Evolutionary conservation across 2,113 vertebrate genomes (phyloP), one percentile per base, ranked within the genome.

Genomic region (Microcebus lehilahytsara): DNA sequence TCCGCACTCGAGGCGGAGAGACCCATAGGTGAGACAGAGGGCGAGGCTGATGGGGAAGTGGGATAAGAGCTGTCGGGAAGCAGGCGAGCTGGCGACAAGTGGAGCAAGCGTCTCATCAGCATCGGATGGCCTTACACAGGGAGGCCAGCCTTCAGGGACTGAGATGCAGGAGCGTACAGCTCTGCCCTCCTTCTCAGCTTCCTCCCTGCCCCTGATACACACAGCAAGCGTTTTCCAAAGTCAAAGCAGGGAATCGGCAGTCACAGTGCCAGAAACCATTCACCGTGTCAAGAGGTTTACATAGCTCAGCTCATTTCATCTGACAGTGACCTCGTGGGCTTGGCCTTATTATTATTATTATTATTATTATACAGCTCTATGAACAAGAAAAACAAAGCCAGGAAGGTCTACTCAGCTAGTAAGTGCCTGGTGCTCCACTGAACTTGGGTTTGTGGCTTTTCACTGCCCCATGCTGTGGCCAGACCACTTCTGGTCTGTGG

Each of bases 11-110:
- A 81, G 64, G 75, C 85, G 77, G 91, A 92, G 79, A 69, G 84
- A 93, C 23, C 30, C 40, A 69, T 78, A 86, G 95, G 66, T 88
- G 92, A 96, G 89, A 78, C 69, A 25, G 85, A 92, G 94, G 94
- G 90, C 69, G 83, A 67, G 10, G 58, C 91, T 80, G 79, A 80
- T 71, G 58, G 64, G 95, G 71, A 79, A 22, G 6, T 2, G 8
- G 79, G 94, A 34, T 58, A 81, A 80, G 95, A 46, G 80, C 20
- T n/a, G 20, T 74, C 0, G 34, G 53, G 67, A 87, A 42, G 62
- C 77, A 30, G 72, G 51, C 16, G 17, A 19, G 78, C 1, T 6
- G 0, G 13, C 7, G 9, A 72, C 94, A 79, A 5, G 77, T 2
- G 11, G 60, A 79, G 37, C 14, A 22, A 60, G 81, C 6, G 30